phyloP scores from a whole-genome alignment of 2,888 invertebrate species.

The Prionchulus punctatus region DNA sequence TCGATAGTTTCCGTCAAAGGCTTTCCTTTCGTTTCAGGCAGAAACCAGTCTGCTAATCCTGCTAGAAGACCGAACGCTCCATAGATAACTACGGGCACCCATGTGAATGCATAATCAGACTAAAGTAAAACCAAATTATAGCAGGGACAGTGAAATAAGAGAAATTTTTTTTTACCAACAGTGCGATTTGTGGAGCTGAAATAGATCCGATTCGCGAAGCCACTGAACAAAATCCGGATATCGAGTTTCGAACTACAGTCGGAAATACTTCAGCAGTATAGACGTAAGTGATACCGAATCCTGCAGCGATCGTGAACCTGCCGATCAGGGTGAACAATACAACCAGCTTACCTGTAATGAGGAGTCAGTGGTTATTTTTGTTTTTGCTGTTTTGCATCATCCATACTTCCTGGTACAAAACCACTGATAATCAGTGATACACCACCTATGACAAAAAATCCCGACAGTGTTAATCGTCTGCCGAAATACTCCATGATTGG shows the following conservation, averaged over 20 bases:
- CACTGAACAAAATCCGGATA: slow-evolving; percentile 9
- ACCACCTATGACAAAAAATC: neutral
- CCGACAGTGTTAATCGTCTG: neutral
- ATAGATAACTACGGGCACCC: slow-evolving; percentile 11
- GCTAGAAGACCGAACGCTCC: slow-evolving; percentile 7
- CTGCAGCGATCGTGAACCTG: slow-evolving; percentile 6
- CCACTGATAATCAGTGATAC: neutral
- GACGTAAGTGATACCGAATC: slow-evolving; percentile 13
- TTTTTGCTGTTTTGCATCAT: too few species aligned
- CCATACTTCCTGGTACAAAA: too few species aligned
- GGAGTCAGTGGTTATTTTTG: too few species aligned
- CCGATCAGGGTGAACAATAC: slow-evolving; percentile 5
- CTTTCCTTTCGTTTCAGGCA: slow-evolving; percentile 12
- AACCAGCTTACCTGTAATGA: too few species aligned
- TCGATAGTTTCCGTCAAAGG: slow-evolving; percentile 11
- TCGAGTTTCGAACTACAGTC: slow-evolving; percentile 12
- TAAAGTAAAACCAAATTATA: too few species aligned
- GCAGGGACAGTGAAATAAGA: too few species aligned
- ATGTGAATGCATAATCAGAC: slow-evolving; percentile 2
- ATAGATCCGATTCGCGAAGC: slow-evolving; percentile 10
- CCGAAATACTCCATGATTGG: slow-evolving; percentile 10
- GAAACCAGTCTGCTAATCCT: neutral
- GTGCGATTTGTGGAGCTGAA: slow-evolving; percentile 11
- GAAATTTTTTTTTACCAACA: too few species aligned
- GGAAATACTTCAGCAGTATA: slow-evolving; percentile 13